These are phyloP conservation scores for Calyptommatus sinebrachiatus DNA, from an alignment of 2,113 vertebrate species.

Conservation along the genomic window DNA sequence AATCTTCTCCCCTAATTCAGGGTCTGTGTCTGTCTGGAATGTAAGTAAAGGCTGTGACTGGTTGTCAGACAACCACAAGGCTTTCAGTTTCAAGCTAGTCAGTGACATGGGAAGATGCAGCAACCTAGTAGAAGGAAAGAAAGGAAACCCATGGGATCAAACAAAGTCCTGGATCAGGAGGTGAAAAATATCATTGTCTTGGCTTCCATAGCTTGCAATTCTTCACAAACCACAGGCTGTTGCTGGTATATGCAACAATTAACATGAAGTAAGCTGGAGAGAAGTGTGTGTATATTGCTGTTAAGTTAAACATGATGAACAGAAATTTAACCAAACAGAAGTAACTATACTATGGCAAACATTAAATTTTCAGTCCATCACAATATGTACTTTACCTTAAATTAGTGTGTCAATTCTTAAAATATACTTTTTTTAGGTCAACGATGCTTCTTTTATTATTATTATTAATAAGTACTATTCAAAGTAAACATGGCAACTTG, in stretches of 20 bases:
- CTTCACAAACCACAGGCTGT: no score
- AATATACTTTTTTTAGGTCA: no score
- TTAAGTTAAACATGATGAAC: not conserved
- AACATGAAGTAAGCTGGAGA: not conserved
- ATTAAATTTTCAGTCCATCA: not conserved
- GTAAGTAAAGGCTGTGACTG: constrained; percentile 96
- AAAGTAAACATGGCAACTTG: no score
- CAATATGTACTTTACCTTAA: not conserved
- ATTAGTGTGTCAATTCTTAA: no score
- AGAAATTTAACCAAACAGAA: not conserved
- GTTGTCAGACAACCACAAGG: constrained; percentile 97
- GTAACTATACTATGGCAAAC: not conserved
- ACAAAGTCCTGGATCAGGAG: no score
- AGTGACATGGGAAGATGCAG: constrained; percentile 86
- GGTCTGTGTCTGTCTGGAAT: constrained; percentile 91
- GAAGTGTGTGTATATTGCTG: no score
- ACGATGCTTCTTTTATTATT: no score
- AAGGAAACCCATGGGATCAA: not conserved
- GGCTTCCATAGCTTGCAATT: no score
- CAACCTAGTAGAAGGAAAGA: constrained; percentile 74
- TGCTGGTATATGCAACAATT: no score
- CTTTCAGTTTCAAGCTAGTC: constrained; percentile 89
- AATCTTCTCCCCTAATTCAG: constrained; percentile 87
- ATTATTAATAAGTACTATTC: no score
- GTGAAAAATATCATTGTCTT: no score